Base-by-base conservation (phyloP, 2,113 vertebrate genomes). In the Chamaetylas fuelleborni region DNA sequence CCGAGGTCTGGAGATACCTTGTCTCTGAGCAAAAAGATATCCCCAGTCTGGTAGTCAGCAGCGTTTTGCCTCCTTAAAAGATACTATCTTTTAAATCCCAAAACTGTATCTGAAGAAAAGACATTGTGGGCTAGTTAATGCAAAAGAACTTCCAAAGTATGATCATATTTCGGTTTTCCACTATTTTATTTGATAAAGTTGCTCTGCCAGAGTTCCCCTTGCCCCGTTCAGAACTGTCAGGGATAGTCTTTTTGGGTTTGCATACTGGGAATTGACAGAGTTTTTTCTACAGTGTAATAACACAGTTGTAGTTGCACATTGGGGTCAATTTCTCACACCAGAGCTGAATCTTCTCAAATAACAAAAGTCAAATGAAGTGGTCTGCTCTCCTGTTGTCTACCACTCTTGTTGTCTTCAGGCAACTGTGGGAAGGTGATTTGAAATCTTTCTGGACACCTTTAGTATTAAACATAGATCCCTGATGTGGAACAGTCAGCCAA, bases 11-110 rank as follows among this genome's bases (percentile, higher is more conserved):
- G 86, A 90, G 76, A 93, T 51, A 72, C 88, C 70, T n/a, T n/a
- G n/a, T n/a, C 90, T 93, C 65, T 65, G 56, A 78, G 86, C n/a
- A n/a, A 79, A 72, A 86, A 71, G 86, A 76, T 92, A 86, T 94
- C 56, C 56, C 79, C 62, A 34, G 0, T 76, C 78, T 94, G 79
- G 33, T 88, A 43, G 40, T 60, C 86, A 69, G 61, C 84, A 93
- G 40, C 62, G 74, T 58, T 92, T 50, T 76, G 19, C 45, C 42
- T 86, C 3, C 66, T 86, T 54, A 14, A 38, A 88, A 86, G 47
- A 83, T 50, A 16, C 0, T 28, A 31, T 73, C 86, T 92, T 42
- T 56, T 81, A 50, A 29, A 84, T 90, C 51, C 50, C 33, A 42
- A 33, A 62, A 54, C 15, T 61, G 22, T 11, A 12, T 61, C 67